Base-by-base conservation (phyloP, 1,140 invertebrate species). In the Apis florea region DNA sequence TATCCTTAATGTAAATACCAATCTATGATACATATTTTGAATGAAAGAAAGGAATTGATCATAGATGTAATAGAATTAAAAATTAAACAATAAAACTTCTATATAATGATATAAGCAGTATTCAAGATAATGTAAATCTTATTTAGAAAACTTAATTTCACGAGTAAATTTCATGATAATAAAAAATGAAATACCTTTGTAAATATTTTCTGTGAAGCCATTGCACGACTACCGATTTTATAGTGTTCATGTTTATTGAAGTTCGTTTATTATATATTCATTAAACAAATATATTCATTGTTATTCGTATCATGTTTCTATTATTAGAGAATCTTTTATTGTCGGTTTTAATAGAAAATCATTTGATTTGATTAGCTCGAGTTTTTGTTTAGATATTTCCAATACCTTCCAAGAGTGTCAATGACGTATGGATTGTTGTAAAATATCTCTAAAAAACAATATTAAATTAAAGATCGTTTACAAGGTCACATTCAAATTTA, bases 161-260 rank as follows among this genome's bases (percentile, higher is more conserved):
- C 8, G 26, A 68, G 53, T 0, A 31, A 49, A 31, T 2, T 12
- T 59, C 40, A n/a, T 4, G 6, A 19, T n/a, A 47, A 31, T 3
- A 1, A 13, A 64, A 24, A 49, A n/a, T 56, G 10, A 69, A 70
- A 59, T 94, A 96, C 95, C 95, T 96, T 88, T 95, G 95, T 70
- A 94, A 91, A 90, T 95, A 92, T 94, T 95, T 95, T 92, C 94
- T 95, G 93, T 94, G 95, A 83, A 94, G 90, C 90, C 95, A 95
- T 91, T 95, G 95, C 80, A 94, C 94, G 70, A 94, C 94, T 75
- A 96, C 82, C 90, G 95, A 95, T 92, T 95, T 94, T 70, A 95
- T 92, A 83, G 94, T 85, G 90, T 95, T 96, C 69, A 90, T 93
- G 83, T 94, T 92, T 61, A 95, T 87, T 81, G 93, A 92, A 93